Evolutionary conservation across 2,888 invertebrate genomes (phyloP), one percentile per base, ranked within the genome.

Genomic region (Mamestra brassicae): DNA sequence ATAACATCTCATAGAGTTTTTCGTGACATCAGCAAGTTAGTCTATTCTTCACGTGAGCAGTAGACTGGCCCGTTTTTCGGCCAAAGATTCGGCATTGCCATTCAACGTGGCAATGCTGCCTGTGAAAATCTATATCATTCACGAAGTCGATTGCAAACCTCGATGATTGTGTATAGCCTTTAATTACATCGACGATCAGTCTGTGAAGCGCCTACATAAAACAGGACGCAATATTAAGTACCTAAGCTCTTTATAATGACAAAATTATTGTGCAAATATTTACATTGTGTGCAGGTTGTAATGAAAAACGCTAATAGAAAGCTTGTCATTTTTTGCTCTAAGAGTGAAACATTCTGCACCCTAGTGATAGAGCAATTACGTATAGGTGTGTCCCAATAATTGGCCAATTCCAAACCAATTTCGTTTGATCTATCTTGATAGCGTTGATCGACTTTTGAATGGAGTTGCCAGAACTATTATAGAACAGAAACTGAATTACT

Each of bases 381-480:
- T 47, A 26, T 55, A 75, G 73, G 79, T 87, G 83, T 79, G 75
- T 81, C 81, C 75, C 76, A 64, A 81, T 90, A 87, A 90, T 91
- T 89, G 90, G 75, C 78, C 90, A 90, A 91, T 90, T 89, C 84
- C 74, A 89, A 90, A 88, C 87, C 88, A 87, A 90, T 90, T 90
- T 86, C 82, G 81, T 87, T 86, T 83, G 78, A 76, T 83, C 84
- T 63, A 84, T 78, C 82, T 81, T 88, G 90, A 89, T 90, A 89
- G 68, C 61, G 86, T 87, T 88, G 85, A 91, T 92, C 88, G 90
- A 80, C 73, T 90, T 88, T 89, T 85, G 87, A 87, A 88, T 90
- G 74, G 83, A 84, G 68, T 74, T 82, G 50, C 71, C 47, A 66
- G 61, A 80, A 81, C 75, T 75, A 80, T 75, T 74, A 73, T 47